These are phyloP conservation scores for Elegia similella DNA, from an alignment of 2,888 invertebrate genomes.

Conservation along the genomic window DNA sequence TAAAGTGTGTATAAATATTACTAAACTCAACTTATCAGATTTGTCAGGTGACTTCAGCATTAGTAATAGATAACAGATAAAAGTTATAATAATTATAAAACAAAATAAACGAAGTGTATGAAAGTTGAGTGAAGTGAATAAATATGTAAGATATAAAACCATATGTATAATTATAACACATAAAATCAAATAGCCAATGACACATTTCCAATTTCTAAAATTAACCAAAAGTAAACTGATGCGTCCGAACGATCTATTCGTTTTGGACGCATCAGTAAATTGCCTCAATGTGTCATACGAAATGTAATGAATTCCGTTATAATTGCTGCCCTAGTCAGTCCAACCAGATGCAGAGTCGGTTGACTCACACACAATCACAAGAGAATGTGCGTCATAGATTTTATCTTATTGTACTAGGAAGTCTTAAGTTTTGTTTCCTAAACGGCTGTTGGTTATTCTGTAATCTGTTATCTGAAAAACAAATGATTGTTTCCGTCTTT, in stretches of 20 bases:
- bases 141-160: too few relatives aligned
- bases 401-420: conserved; percentile 28
- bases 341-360: conserved; percentile 24
- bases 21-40: too few relatives aligned
- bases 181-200: too few relatives aligned
- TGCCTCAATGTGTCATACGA: conserved; percentile 3
- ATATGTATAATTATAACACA: too few relatives aligned
- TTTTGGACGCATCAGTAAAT: background rate
- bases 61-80: too few relatives aligned
- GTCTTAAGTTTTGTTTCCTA: conserved; percentile 4
- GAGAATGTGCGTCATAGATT: conserved; percentile 30
- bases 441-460: background rate
- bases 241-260: background rate
- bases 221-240: background rate
- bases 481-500: background rate
- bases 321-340: conserved; percentile 10
- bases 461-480: background rate
- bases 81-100: too few relatives aligned
- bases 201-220: too few relatives aligned
- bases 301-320: conserved; percentile 20
- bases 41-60: too few relatives aligned
- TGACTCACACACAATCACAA: conserved; percentile 33
- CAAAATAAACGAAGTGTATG: too few relatives aligned
- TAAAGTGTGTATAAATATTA: too few relatives aligned
- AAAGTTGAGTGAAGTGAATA: too few relatives aligned